Evolutionary conservation across 2,888 invertebrate genomes (phyloP).

Genomic region (Drosophila bunnanda): DNA sequence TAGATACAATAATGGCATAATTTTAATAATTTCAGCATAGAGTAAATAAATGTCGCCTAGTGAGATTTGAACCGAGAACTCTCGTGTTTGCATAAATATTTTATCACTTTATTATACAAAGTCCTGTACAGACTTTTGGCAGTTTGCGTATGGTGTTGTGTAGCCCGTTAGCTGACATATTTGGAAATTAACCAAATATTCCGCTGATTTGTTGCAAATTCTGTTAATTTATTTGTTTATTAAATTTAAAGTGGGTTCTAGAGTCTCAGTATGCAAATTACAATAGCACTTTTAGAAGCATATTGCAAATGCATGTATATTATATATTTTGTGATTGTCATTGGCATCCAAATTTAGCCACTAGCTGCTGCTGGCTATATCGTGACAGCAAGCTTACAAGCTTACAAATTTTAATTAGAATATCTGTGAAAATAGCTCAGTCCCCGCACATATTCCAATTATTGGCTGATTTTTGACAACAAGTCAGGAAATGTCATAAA

Average conservation of each 20-base stretch:
- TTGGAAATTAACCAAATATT: slow-evolving; percentile 71
- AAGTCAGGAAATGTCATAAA: slow-evolving; percentile 45
- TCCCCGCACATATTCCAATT: slow-evolving; percentile 50
- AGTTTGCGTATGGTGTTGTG: slow-evolving; percentile 56
- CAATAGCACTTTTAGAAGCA: slow-evolving; percentile 14
- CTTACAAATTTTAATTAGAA: slow-evolving; percentile 69
- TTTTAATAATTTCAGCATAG: slow-evolving; percentile 1
- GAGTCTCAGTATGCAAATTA: slow-evolving; percentile 53
- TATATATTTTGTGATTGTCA: slow-evolving; percentile 2
- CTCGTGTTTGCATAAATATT: slow-evolving; percentile 59
- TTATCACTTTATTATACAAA: slow-evolving; percentile 67
- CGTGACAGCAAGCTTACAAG: slow-evolving; percentile 55
- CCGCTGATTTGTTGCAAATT: slow-evolving; percentile 59
- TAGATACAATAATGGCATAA: neutral
- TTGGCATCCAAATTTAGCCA: slow-evolving; percentile 4
- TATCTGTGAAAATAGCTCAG: slow-evolving; percentile 40
- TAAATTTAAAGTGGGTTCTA: slow-evolving; percentile 48
- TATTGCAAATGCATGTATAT: neutral
- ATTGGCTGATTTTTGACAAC: slow-evolving; percentile 61
- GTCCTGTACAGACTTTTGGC: slow-evolving; percentile 47
- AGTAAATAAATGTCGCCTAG: neutral
- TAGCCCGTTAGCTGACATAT: slow-evolving; percentile 26
- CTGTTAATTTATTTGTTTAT: slow-evolving; percentile 72
- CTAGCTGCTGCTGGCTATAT: slow-evolving; percentile 40
- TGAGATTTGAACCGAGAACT: neutral